Evolutionary conservation across 2,797 vertebrate genomes (phyloP).

Genomic region (Numenius phaeopus): DNA sequence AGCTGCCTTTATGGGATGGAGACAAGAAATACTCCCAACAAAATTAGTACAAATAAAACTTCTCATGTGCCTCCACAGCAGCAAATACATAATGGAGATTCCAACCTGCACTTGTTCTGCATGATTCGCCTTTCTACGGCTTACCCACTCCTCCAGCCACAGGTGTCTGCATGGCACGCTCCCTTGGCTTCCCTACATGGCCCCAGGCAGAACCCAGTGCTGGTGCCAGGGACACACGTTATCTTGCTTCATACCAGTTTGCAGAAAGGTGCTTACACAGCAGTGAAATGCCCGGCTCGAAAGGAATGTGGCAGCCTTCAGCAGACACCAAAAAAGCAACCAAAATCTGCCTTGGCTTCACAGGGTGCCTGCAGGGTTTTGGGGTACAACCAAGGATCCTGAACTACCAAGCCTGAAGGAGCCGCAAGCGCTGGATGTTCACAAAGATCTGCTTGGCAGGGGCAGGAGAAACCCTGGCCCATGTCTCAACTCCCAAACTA

Average conservation of each 20-base stretch:
- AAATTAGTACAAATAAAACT: neutral
- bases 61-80: neutral
- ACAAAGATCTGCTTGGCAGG: neutral
- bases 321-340: neutral
- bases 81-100: neutral
- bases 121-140: neutral
- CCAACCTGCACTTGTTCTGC: neutral
- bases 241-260: fast-evolving
- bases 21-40: neutral
- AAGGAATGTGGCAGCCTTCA: neutral
- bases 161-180: neutral
- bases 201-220: neutral
- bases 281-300: neutral
- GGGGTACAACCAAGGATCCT: neutral
- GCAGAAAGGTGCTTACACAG: neutral
- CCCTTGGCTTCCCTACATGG: neutral
- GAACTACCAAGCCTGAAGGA: neutral
- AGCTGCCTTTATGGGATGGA: neutral
- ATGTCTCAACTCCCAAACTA: fast-evolving
- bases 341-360: neutral
- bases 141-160: neutral
- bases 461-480: neutral
- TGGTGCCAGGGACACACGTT: neutral
- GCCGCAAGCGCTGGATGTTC: neutral
- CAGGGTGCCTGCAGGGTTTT: neutral